Base-by-base conservation (phyloP, 2,888 invertebrate species). In the Crossocerus cetratus region DNA sequence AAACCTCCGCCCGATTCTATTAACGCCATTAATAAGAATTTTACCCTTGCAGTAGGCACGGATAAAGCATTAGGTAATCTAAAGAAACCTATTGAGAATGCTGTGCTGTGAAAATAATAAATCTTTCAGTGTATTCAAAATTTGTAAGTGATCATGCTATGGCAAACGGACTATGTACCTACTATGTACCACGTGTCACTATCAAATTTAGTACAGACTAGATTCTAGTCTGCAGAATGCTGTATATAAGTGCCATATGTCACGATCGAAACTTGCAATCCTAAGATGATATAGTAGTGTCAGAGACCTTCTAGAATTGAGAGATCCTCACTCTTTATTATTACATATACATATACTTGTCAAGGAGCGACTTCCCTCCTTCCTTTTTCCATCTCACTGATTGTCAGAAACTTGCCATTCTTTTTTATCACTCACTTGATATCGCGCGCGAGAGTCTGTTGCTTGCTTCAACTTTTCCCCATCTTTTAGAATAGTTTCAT, bases 141-240 rank as follows among this genome's bases (percentile, higher is more conserved):
- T 88, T 88, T 87, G 86, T 88, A 87, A 88, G 87, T 88, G 87
- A 88, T 88, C 88, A 88, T 87, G 88, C 87, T 87, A 86, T 86
- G 70, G 71, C 71, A 68, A 72, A 73, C 73, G 61, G 68, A 74
- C 70, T 66, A n/a, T n/a, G n/a, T n/a, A n/a, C n/a, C n/a, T n/a
- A n/a, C n/a, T n/a, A n/a, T n/a, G n/a, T 61, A 69, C 69, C 67
- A 59, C 65, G 67, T 59, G 53, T 65, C 71, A 72, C 72, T 72
- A 69, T 63, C 67, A 68, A 61, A 65, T 60, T 77, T 78, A 82
- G 79, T 62, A 73, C 78, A 78, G 81, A 80, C 78, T 80, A 79
- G 78, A 60, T 49, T 65, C 57, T 72, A 71, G 80, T 81, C 77
- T 80, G 78, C 61, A 67, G 63, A 54, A 23, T 69, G 80, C 81